Conservation (phyloP, 2,113 vertebrate genomes). For the Hystrix cristata region DNA sequence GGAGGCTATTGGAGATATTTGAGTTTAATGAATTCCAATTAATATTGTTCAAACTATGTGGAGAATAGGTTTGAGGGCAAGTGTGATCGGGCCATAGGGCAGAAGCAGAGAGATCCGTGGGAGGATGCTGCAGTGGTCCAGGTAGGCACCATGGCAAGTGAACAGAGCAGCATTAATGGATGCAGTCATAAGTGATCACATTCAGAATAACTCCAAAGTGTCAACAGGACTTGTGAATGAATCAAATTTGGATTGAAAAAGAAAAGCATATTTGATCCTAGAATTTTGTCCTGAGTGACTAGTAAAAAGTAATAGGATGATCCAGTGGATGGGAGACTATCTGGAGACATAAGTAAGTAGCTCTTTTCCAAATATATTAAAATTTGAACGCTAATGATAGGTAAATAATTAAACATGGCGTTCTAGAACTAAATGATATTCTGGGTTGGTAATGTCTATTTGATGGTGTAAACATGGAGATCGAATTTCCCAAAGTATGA, state of each 20-base stretch:
- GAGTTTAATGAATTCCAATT: background rate
- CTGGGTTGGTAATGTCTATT: background rate
- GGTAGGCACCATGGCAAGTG: no score
- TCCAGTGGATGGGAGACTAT: background rate
- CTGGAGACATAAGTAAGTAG: background rate
- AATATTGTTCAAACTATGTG: background rate
- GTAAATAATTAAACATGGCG: background rate
- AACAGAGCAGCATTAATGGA: background rate
- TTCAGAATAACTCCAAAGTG: background rate
- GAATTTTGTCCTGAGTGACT: background rate
- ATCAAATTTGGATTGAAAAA: background rate
- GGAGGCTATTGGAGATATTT: background rate
- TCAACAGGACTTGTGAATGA: background rate
- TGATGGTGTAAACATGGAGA: background rate
- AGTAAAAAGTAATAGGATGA: background rate
- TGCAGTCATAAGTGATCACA: background rate
- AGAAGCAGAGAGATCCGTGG: background rate
- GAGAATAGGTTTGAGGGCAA: background rate
- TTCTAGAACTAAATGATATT: background rate
- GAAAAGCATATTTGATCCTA: background rate
- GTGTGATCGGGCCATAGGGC: accelerated
- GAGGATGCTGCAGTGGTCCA: background rate
- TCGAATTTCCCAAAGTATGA: background rate
- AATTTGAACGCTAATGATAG: background rate
- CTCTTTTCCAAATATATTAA: background rate